Conservation (phyloP, 2,888 invertebrate genomes). For the Ormyrus pomaceus region DNA sequence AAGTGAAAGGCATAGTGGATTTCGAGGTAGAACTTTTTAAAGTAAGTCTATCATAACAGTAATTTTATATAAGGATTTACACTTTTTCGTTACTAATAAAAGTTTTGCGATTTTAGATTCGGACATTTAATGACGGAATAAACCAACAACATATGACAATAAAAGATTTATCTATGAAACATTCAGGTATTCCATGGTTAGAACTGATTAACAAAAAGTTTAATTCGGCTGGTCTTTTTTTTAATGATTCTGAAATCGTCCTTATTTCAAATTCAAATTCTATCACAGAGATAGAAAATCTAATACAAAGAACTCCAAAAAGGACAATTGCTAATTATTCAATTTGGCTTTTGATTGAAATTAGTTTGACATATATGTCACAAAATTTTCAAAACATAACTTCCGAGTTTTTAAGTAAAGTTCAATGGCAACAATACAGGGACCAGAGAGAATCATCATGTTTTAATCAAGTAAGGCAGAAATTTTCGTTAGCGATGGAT, state of each 20-base stretch:
- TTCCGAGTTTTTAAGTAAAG: conserved; percentile 69
- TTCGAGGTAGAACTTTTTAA: conserved; percentile 93
- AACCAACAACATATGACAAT: conserved; percentile 92
- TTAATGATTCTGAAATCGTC: conserved; percentile 83
- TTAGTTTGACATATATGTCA: conserved; percentile 69
- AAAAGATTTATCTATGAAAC: conserved; percentile 83
- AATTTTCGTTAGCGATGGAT: conserved; percentile 83
- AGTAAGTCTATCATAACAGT: conserved; percentile 77
- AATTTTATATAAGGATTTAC: no score
- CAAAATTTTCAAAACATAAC: conserved; percentile 69
- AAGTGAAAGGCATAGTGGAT: conserved; percentile 85
- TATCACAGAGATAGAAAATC: conserved; percentile 31
- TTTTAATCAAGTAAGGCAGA: conserved; percentile 86
- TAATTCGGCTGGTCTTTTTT: conserved; percentile 79
- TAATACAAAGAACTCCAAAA: conserved; percentile 43
- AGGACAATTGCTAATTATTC: conserved; percentile 78
- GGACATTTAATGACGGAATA: conserved; percentile 90
- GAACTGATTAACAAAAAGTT: conserved; percentile 88
- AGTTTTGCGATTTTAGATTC: conserved; percentile 79
- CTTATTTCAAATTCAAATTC: conserved; percentile 86
- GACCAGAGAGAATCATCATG: conserved; percentile 87
- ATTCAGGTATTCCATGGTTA: conserved; percentile 87
- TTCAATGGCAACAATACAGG: conserved; percentile 70
- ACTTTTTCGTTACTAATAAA: no score
- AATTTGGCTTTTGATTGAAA: conserved; percentile 76